These are phyloP conservation scores for Theristicus caerulescens DNA, from an alignment of 2,113 vertebrate species.

Conservation along the genomic window DNA sequence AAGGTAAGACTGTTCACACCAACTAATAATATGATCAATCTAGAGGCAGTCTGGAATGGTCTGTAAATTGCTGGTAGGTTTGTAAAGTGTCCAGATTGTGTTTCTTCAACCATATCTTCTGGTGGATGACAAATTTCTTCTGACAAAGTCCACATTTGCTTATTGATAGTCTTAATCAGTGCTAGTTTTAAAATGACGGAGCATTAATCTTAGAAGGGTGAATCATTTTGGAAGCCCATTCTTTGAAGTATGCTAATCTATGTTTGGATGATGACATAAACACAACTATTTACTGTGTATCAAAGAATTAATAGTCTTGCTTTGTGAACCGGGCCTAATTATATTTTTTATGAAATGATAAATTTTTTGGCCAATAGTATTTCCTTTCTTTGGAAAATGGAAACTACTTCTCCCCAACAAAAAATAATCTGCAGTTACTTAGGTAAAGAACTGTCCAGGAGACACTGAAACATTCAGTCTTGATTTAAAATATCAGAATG, in stretches of 20 bases:
- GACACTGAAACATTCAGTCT: neutral
- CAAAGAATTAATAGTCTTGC: neutral
- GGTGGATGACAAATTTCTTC: neutral
- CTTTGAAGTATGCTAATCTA: neutral
- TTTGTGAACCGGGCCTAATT: neutral
- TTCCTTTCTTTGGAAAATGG: neutral
- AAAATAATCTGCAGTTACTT: neutral
- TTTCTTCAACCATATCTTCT: neutral
- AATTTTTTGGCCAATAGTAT: neutral
- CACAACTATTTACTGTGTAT: neutral
- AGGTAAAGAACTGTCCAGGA: neutral
- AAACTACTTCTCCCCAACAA: neutral
- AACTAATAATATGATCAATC: neutral
- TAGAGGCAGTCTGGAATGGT: neutral
- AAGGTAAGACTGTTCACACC: neutral
- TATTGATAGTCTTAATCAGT: neutral
- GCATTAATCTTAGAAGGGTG: neutral
- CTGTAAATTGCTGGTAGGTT: neutral
- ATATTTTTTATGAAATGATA: neutral
- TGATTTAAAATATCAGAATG: neutral
- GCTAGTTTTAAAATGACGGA: neutral
- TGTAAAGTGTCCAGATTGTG: neutral
- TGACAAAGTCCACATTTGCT: neutral
- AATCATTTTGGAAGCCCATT: neutral
- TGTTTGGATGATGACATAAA: neutral